These are phyloP conservation scores for Pristionchus arcanus DNA, from an alignment of 2,888 invertebrate genomes.

Conservation along the genomic window DNA sequence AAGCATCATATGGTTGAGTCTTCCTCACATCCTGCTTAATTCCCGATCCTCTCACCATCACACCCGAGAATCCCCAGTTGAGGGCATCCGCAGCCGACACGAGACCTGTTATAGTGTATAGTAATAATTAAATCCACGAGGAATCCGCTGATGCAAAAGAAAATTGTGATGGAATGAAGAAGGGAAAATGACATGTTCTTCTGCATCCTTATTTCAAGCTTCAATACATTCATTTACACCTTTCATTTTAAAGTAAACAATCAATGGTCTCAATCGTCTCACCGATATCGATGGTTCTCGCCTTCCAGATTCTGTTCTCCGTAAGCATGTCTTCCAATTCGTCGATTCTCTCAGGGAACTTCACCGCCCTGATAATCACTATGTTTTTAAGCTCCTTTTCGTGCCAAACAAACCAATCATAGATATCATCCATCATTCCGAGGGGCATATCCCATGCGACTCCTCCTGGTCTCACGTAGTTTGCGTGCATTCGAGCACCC, in stretches of 20 bases:
- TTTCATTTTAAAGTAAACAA: too few species aligned
- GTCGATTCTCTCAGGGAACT: slow-evolving; percentile 93
- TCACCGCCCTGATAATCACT: slow-evolving; percentile 76
- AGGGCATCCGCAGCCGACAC: slow-evolving; percentile 94
- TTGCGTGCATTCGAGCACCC: slow-evolving; percentile 99
- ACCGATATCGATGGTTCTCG: slow-evolving; percentile 89
- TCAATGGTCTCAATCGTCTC: not conserved
- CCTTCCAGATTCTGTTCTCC: slow-evolving; percentile 94
- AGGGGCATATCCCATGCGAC: slow-evolving; percentile 94
- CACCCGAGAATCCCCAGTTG: slow-evolving; percentile 95
- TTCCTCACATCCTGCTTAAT: slow-evolving; percentile 99
- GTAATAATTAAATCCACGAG: too few species aligned
- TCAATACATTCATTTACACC: too few species aligned
- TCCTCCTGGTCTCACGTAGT: slow-evolving; percentile 97
- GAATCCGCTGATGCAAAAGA: too few species aligned
- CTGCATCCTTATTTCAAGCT: not conserved
- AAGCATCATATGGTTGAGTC: slow-evolving; percentile 96
- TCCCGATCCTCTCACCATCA: slow-evolving; percentile 97
- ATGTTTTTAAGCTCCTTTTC: too few species aligned
- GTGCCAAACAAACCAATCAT: slow-evolving; percentile 90
- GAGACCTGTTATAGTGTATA: slow-evolving; percentile 83
- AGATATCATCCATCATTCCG: slow-evolving; percentile 96
- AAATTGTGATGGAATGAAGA: too few species aligned
- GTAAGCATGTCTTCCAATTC: slow-evolving; percentile 96
- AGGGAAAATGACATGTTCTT: too few species aligned